Percentiles rank a stretch among this genome's conserved stretches.
Evolutionary conservation across 2,113 vertebrate species (phyloP).

Genomic region (Lepus europaeus): DNA sequence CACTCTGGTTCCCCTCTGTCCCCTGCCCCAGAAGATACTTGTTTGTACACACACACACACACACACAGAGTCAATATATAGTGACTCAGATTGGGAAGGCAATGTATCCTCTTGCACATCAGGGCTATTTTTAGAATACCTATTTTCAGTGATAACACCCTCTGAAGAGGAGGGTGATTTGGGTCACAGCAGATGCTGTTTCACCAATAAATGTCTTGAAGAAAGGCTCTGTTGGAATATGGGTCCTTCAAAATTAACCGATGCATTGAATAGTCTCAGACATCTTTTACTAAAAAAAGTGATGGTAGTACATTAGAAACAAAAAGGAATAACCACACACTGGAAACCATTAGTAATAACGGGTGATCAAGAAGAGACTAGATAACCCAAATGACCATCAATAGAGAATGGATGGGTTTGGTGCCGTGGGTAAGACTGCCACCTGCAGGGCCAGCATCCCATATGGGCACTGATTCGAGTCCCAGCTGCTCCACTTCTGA

Average conservation of each 20-base stretch:
- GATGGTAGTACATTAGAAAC: not conserved
- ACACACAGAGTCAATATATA: too few species aligned
- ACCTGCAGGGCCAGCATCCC: too few species aligned
- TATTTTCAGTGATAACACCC: not conserved
- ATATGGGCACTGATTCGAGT: too few species aligned
- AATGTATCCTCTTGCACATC: not conserved
- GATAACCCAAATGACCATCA: not conserved
- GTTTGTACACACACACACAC: not conserved
- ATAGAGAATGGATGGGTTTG: not conserved
- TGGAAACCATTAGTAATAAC: constrained; percentile 4
- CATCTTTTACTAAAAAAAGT: not conserved
- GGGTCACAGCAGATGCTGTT: not conserved
- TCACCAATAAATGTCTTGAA: not conserved
- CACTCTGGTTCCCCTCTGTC: too few species aligned
- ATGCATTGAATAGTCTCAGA: not conserved
- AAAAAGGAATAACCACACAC: not conserved
- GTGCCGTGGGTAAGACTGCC: too few species aligned
- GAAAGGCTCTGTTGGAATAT: not conserved
- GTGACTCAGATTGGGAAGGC: not conserved
- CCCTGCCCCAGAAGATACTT: not conserved
- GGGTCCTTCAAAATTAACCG: not conserved
- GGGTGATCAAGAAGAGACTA: not conserved
- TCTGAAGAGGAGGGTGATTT: not conserved
- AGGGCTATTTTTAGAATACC: not conserved
- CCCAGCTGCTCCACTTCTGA: too few species aligned